Percentiles rank a stretch among this genome's conserved stretches.
Evolutionary conservation across 2,888 invertebrate genomes (phyloP).

Genomic region (Nomada hirtipes): DNA sequence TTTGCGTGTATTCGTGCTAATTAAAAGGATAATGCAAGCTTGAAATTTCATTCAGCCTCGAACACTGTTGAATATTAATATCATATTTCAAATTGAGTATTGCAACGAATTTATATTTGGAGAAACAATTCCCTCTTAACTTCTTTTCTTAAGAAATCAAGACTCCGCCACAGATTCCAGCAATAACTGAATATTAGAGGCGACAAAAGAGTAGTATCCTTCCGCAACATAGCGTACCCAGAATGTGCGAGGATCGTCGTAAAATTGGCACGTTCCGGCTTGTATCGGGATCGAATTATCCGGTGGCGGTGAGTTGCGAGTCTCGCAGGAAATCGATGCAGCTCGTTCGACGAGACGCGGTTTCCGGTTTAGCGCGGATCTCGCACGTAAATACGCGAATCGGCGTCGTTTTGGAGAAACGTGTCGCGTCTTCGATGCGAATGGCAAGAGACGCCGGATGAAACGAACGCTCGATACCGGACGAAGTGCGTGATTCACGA

Average conservation of each 20-base stretch:
- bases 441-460: background rate
- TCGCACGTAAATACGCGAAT: conserved; percentile 51
- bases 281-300: conserved; percentile 66
- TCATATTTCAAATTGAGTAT: too few relatives aligned
- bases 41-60: background rate
- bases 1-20: too few relatives aligned
- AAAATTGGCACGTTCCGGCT: conserved; percentile 42
- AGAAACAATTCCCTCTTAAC: too few relatives aligned
- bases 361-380: conserved; percentile 33
- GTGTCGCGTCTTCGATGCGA: conserved; percentile 16
- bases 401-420: conserved; percentile 22
- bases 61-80: too few relatives aligned
- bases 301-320: conserved; percentile 50
- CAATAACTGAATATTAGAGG: conserved; percentile 2
- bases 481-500: conserved; percentile 10
- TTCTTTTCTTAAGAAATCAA: too few relatives aligned
- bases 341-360: conserved; percentile 21
- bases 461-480: background rate
- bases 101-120: too few relatives aligned
- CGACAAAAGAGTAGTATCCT: background rate
- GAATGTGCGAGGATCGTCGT: conserved; percentile 43
- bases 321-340: conserved; percentile 65
- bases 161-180: too few relatives aligned
- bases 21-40: background rate
- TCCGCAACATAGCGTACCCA: conserved; percentile 34